A percentile compares a stretch with the other conserved stretches of the same genome.
Evolutionary conservation across 2,888 invertebrate species (phyloP).

Genomic region (Drosophila neotestacea): DNA sequence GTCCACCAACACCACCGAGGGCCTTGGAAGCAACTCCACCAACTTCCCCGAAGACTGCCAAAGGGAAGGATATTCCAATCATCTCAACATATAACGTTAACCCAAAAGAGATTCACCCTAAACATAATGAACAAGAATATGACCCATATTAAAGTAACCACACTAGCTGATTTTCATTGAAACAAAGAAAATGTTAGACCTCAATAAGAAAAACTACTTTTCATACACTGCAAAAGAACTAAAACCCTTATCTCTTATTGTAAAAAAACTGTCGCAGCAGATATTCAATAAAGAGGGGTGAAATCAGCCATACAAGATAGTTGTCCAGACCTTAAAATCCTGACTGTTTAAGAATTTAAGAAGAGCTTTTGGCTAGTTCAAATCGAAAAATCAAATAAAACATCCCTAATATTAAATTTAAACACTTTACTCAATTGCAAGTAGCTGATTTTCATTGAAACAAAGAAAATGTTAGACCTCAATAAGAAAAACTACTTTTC

Average conservation of each 20-base stretch:
- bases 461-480: background rate
- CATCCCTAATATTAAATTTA: background rate
- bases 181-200: background rate
- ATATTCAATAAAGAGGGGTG: background rate
- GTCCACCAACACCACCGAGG: too few relatives aligned
- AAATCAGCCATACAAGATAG: background rate
- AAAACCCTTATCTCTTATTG: background rate
- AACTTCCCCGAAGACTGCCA: background rate
- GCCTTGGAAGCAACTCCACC: background rate
- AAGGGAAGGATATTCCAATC: background rate
- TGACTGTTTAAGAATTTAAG: background rate
- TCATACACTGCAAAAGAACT: background rate
- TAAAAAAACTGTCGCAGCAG: slow-evolving; percentile 1
- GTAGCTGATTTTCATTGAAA: background rate
- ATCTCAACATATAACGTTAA: background rate
- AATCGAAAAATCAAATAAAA: background rate
- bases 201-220: background rate
- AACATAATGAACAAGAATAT: slow-evolving; percentile 6
- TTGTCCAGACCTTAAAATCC: background rate
- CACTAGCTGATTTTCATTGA: background rate
- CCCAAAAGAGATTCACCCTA: background rate
- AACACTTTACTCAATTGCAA: slow-evolving; percentile 7
- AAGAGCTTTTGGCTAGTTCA: slow-evolving; percentile 11
- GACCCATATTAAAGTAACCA: background rate
- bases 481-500: background rate